Base-by-base conservation (phyloP, 1,140 invertebrate species). In the Drosophila parvula region DNA sequence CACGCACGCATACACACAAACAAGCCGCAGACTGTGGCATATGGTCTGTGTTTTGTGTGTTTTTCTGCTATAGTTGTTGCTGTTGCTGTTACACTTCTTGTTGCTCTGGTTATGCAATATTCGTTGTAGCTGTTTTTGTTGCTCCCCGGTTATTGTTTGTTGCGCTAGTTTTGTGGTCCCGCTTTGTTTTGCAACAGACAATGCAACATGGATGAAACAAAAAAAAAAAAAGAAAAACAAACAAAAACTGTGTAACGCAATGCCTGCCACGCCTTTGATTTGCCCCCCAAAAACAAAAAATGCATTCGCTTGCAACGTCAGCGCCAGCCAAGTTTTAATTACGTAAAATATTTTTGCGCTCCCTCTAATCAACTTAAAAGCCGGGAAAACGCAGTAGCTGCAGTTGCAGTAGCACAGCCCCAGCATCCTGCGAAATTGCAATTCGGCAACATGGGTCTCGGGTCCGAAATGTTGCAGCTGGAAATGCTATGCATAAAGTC, bases 321-420 rank as follows among this genome's bases (percentile, higher is more conserved):
- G 59, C 76, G 51, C 3, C 67, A 83, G 67, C 64, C 84, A 88
- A 83, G 84, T 88, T 88, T 88, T 88, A 88, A 88, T 88, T 88
- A 88, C 83, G 83, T 88, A 89, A 88, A 88, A 88, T 88, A 88
- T 89, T 88, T 88, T 79, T 74, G 83, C 84, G 48, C 64, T 62
- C 58, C 60, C 79, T 83, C 84, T 88, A 88, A 88, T 89, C 84
- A 88, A 88, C 71, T 88, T 89, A 88, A 88, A 83, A 88, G 83
- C 79, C 50, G 14, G 16, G 10, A 28, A 36, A n/a, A 10, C 41
- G 34, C 40, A 55, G 28, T 18, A 22, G 34, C 28, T 62, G 57
- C 28, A 45, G 30, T 55, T 62, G 61, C 62, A 79, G 32, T 28
- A 79, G 38, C 34, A 30, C 34, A 30, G 27, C 58, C 47, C 38